phyloP scores from a whole-genome alignment of 2,888 invertebrate species.

The Metopia argyrocephala region DNA sequence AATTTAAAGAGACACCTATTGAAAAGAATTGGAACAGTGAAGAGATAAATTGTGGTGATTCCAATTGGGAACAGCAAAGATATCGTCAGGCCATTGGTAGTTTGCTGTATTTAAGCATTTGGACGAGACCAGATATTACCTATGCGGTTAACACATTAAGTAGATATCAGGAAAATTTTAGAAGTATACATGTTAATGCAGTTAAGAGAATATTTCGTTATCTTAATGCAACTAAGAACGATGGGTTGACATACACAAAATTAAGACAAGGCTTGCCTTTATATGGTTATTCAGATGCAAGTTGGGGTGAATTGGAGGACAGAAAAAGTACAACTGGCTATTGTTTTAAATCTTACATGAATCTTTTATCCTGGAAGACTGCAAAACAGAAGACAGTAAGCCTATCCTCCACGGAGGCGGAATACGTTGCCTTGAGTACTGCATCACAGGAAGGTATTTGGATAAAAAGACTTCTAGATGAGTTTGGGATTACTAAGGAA shows the following conservation, averaged over 20 bases:
- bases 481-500: background rate
- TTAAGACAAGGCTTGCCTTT: background rate
- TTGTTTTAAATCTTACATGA: background rate
- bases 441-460: slow-evolving; percentile 11
- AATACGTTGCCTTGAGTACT: background rate
- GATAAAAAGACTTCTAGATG: slow-evolving; percentile 15
- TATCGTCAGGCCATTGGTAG: slow-evolving; percentile 23
- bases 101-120: slow-evolving; percentile 35
- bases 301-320: background rate
- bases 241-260: background rate
- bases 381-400: background rate
- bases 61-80: slow-evolving; percentile 5
- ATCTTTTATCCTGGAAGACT: background rate
- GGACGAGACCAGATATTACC: slow-evolving; percentile 30
- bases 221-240: background rate
- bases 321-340: background rate
- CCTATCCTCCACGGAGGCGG: background rate
- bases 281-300: background rate
- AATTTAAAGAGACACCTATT: background rate
- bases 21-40: slow-evolving; percentile 13
- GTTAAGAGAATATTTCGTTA: slow-evolving; percentile 12
- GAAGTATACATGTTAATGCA: background rate
- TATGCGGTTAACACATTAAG: background rate
- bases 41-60: background rate
- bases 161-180: slow-evolving; percentile 7